Base-by-base conservation (phyloP, 2,888 invertebrate genomes). In the Rhingia rostrata region DNA sequence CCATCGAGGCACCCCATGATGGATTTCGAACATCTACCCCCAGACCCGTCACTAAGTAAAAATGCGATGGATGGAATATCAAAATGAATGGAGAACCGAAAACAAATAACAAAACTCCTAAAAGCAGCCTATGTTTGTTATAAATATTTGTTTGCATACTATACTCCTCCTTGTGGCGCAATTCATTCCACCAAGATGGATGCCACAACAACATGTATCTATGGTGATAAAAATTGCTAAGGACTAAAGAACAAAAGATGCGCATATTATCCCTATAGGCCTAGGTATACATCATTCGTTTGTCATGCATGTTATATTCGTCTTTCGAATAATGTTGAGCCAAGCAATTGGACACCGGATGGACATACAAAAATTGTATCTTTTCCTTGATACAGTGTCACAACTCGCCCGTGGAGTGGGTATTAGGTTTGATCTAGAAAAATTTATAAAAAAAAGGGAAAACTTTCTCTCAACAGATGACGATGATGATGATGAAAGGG, bases 121-220 rank as follows among this genome's bases (percentile, higher is more conserved):
- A 73, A 74, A 69, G 67, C 45, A 67, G 56, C 75, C 69, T 81
- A 75, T 81, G 64, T 75, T 75, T 70, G 75, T 75, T 61, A 73
- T 60, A 73, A 73, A 64, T 53, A 79, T 54, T 66, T 79, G 39
- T 66, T n/a, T 53, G 33, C 72, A 73, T 58, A 51, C n/a, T 60
- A 64, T 10, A 58, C 47, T 35, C 32, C 22, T 47, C 22, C n/a
- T 14, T n/a, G 58, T 51, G 30, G 79, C 22, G 12, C 37, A 58
- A 30, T 51, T 74, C 63, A 66, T 53, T 64, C 39, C 66, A 33
- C 58, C 45, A n/a, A 54, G 22, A 61, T 53, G 61, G 37, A 58
- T 35, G 47, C 33, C 7, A 14, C 22, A 45, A 4, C 4, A 35
- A 37, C 49, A 14, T 30, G 49, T 69, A 47, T 70, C 49, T 39